phyloP scores from a whole-genome alignment of 2,113 vertebrate species.

The Corynorhinus townsendii region DNA sequence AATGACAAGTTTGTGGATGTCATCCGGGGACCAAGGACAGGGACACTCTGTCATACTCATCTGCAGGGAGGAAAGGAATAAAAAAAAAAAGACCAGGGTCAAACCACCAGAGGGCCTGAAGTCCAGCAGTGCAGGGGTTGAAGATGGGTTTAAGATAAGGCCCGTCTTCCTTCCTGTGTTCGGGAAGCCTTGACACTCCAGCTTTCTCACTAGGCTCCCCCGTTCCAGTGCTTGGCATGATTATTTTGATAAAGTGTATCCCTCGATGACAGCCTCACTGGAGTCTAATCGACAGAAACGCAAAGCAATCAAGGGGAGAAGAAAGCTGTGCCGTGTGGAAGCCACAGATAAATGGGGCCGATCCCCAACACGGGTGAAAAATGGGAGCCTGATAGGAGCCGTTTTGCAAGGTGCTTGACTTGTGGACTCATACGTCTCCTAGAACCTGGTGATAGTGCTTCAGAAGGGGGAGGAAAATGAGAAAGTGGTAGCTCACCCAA shows the following conservation, averaged over 20 bases:
- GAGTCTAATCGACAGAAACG: conserved; percentile 37
- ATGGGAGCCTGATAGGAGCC: conserved; percentile 43
- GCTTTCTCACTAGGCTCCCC: background rate
- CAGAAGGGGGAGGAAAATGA: conserved; percentile 66
- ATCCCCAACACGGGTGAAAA: conserved; percentile 57
- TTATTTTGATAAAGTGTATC: conserved; percentile 64
- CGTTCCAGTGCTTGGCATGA: background rate
- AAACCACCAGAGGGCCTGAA: background rate
- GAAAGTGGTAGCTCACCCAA: conserved; percentile 56
- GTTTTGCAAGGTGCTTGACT: conserved; percentile 64
- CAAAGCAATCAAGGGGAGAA: conserved; percentile 29
- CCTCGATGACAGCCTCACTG: background rate
- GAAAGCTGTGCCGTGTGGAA: background rate
- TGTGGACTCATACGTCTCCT: conserved; percentile 53
- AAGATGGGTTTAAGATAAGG: background rate
- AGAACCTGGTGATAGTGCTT: background rate
- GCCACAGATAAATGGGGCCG: conserved; percentile 58
- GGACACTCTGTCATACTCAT: background rate
- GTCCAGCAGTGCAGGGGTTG: rapidly evolving
- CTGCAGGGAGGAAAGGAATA: background rate
- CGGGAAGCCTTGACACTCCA: background rate
- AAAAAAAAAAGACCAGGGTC: background rate
- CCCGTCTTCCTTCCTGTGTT: background rate
- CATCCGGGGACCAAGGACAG: background rate
- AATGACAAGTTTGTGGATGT: background rate